phyloP scores from a whole-genome alignment of 2,113 vertebrate species.

The Callaeas wilsoni region DNA sequence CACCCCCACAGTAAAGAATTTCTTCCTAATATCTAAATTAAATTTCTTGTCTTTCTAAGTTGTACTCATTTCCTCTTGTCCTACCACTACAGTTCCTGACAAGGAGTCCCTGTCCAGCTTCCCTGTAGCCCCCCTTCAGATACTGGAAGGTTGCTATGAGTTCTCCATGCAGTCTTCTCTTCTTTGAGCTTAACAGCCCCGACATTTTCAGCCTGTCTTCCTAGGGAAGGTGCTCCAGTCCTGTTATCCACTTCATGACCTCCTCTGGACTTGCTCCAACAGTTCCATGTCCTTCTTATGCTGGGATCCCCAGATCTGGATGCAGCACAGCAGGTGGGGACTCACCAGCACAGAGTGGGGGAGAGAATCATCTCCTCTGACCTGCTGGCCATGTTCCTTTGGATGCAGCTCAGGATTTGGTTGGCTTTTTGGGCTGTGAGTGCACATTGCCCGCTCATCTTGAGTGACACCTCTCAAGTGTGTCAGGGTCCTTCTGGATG shows the following conservation, averaged over 20 bases:
- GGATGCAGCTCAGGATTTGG: background rate
- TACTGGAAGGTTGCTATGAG: background rate
- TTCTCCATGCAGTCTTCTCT: background rate
- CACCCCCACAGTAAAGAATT: background rate
- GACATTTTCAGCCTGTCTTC: background rate
- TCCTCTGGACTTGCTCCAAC: background rate
- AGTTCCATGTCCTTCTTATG: background rate
- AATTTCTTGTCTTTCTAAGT: background rate
- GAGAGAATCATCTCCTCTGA: background rate
- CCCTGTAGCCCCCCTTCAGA: no score
- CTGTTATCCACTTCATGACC: background rate
- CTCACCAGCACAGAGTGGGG: background rate
- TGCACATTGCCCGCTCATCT: background rate
- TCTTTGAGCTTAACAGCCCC: background rate
- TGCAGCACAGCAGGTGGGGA: background rate
- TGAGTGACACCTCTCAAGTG: background rate
- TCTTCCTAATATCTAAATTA: background rate
- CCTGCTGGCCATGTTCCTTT: background rate
- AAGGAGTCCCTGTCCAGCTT: background rate
- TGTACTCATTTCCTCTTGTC: background rate
- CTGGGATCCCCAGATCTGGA: background rate
- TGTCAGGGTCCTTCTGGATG: background rate
- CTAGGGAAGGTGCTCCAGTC: background rate
- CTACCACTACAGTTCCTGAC: background rate
- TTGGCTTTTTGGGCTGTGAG: background rate